Percentiles rank a stretch among this genome's conserved stretches.
phyloP scores from a whole-genome alignment of 2,888 invertebrate genomes.

The Rhopalosiphum nymphaeae region DNA sequence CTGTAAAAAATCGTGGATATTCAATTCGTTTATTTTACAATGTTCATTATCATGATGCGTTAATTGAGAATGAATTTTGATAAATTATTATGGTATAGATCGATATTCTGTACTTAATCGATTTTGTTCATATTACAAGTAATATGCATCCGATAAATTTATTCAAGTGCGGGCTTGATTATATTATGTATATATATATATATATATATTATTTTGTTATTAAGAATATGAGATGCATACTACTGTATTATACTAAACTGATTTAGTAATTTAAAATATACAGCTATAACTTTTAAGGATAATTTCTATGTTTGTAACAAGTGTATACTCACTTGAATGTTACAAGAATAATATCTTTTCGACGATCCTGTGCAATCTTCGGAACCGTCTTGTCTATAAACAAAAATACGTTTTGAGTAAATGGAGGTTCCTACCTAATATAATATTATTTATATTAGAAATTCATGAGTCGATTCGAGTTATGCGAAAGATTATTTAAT shows the following conservation, averaged over 20 bases:
- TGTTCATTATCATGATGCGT: not conserved
- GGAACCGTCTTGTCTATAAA: slow-evolving; percentile 75
- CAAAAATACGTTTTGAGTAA: slow-evolving; percentile 43
- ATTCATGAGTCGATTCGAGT: not conserved
- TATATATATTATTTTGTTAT: not conserved
- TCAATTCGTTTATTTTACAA: not conserved
- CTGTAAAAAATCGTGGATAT: slow-evolving; percentile 70
- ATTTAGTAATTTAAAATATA: not conserved
- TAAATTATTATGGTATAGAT: not conserved
- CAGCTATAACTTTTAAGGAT: not conserved
- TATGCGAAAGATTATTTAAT: not conserved
- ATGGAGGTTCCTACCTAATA: not conserved
- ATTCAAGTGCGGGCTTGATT: not conserved
- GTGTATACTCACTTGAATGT: slow-evolving; percentile 78
- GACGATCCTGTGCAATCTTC: slow-evolving; percentile 82
- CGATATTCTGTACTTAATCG: not conserved
- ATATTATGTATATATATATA: too few species aligned
- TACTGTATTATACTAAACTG: not conserved
- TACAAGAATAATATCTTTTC: slow-evolving; percentile 90
- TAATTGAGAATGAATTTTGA: not conserved
- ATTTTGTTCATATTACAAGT: not conserved
- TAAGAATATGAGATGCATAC: not conserved
- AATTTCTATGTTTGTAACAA: not conserved
- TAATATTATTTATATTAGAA: not conserved
- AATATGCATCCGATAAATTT: not conserved